These are phyloP conservation scores for Dryobotodes eremita DNA, from an alignment of 2,888 invertebrate genomes.

Conservation along the genomic window DNA sequence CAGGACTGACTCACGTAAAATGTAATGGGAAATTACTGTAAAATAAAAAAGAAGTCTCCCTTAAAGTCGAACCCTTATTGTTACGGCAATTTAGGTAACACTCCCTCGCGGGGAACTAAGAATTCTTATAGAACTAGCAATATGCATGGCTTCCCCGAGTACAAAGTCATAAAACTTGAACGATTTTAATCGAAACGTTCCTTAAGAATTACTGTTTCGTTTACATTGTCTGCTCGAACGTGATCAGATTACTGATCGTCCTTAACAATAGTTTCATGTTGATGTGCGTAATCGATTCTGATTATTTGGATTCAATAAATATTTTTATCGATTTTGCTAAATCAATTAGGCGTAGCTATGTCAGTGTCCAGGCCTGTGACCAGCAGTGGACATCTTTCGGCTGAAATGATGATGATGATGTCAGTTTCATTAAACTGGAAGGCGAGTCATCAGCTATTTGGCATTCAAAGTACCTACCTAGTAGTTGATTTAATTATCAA, in stretches of 20 bases:
- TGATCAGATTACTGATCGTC: conserved; percentile 50
- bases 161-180: conserved; percentile 70
- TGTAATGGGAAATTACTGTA: conserved; percentile 78
- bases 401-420: not conserved
- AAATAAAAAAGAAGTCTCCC: conserved; percentile 75
- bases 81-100: conserved; percentile 77
- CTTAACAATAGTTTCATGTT: conserved; percentile 53
- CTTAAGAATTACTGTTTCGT: conserved; percentile 63
- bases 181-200: conserved; percentile 70
- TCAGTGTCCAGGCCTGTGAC: not conserved
- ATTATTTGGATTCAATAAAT: conserved; percentile 48
- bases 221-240: conserved; percentile 61
- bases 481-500: not conserved
- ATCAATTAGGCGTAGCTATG: conserved; percentile 33
- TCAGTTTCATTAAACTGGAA: conserved; percentile 28
- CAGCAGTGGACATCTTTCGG: too few species aligned
- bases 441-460: conserved; percentile 16
- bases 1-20: conserved; percentile 74
- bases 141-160: conserved; percentile 70
- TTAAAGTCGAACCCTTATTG: conserved; percentile 73
- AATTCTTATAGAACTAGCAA: conserved; percentile 75
- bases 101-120: conserved; percentile 73
- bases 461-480: not conserved
- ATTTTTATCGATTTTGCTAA: conserved; percentile 56
- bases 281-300: conserved; percentile 49